Evolutionary conservation across 2,888 invertebrate genomes (phyloP), one percentile per base, ranked within the genome.

Genomic region (Phorcus lineatus): DNA sequence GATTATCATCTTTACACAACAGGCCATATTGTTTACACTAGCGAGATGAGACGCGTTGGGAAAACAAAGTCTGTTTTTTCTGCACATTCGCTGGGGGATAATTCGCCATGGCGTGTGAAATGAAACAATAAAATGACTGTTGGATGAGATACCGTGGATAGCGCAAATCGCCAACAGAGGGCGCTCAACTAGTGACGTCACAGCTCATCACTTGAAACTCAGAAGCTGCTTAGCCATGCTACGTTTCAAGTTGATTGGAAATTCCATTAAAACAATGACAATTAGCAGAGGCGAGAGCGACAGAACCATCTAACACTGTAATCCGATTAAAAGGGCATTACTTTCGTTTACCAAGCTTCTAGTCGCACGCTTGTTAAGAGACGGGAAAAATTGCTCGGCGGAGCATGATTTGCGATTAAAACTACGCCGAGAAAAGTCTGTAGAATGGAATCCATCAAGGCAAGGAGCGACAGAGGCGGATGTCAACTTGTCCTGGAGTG

Each of bases 291-390:
- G 76, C 36, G 76, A 24, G 53, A 17, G 54, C 53, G 54, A 54
- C 76, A 9, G 16, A n/a, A 16, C 54, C 28, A 76, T 76, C 76
- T 54, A 76, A 76, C 54, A 53, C 54, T 17, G 31, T 76, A 76
- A 76, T 76, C 76, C 36, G 76, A 76, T 76, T 76, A 76, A 76
- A 76, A 55, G 76, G 76, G 55, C 76, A 76, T 76, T 74, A 74
- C 52, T 74, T 52, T 40, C 74, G 52, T 47, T 76, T 76, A 76
- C 54, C 54, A 76, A 76, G 24, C 28, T 31, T 54, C 55, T 24
- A 54, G n/a, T 76, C 54, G n/a, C 31, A 19, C 54, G 54, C 31
- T 24, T 31, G 36, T 76, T 53, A 55, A 76, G 28, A 53, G 76
- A 31, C 54, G 31, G 19, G 76, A 36, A 76, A 76, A 31, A 53